A percentile compares a stretch with the other conserved stretches of the same genome.
Evolutionary conservation across 2,888 invertebrate species (phyloP).

Genomic region (Cenopis cana): DNA sequence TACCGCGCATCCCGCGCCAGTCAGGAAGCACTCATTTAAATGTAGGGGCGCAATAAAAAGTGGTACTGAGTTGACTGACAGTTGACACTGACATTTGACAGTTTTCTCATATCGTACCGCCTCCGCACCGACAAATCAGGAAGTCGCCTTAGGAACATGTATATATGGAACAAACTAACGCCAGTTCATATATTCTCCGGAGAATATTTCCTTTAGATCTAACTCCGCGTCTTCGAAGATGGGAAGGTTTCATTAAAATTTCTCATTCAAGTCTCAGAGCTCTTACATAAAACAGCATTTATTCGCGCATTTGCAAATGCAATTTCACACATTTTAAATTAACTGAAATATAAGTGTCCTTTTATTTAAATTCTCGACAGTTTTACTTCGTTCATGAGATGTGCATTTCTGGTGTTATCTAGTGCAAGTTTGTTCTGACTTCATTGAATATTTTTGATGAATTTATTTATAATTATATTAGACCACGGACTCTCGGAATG

Average conservation of each 20-base stretch:
- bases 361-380: constrained; percentile 25
- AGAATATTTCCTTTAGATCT: constrained; percentile 2
- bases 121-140: too few relatives aligned
- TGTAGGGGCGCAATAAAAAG: too few relatives aligned
- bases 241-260: constrained; percentile 37
- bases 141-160: neutral
- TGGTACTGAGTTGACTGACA: too few relatives aligned
- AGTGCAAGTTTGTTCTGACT: neutral
- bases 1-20: too few relatives aligned
- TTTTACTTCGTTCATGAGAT: constrained; percentile 14
- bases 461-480: too few relatives aligned
- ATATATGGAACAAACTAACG: neutral
- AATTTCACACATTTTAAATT: constrained; percentile 39
- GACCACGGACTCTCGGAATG: too few relatives aligned
- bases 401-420: neutral
- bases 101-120: too few relatives aligned
- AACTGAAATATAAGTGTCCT: constrained; percentile 30
- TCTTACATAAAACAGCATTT: constrained; percentile 37
- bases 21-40: too few relatives aligned
- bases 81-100: too few relatives aligned
- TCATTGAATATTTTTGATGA: too few relatives aligned
- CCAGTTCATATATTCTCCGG: neutral
- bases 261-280: constrained; percentile 20
- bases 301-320: constrained; percentile 32
- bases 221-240: constrained; percentile 5